phyloP scores from a whole-genome alignment of 2,113 vertebrate genomes.

The Protomyctophum bolini region DNA sequence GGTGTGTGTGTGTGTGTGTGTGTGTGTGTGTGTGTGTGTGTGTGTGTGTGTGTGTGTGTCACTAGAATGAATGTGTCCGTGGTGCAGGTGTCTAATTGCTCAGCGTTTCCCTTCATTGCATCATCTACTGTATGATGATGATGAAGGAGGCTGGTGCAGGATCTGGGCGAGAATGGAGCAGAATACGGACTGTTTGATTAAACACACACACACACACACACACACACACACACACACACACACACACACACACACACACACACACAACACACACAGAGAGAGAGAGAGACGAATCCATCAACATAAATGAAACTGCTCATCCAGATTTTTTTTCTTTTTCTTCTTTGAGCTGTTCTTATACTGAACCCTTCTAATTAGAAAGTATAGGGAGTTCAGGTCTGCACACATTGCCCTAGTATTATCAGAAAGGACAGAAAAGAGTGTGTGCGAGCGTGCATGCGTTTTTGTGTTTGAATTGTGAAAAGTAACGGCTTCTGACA shows the following conservation, averaged over 20 bases:
- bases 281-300: slow-evolving; percentile 37
- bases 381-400: not conserved
- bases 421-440: not conserved
- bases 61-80: slow-evolving; percentile 30
- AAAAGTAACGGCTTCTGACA: not conserved
- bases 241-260: no score
- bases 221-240: no score
- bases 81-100: slow-evolving; percentile 64
- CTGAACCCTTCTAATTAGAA: slow-evolving; percentile 3
- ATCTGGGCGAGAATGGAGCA: slow-evolving; percentile 41
- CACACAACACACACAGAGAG: not conserved
- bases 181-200: slow-evolving; percentile 61
- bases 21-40: no score
- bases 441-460: not conserved
- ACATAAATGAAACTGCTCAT: slow-evolving; percentile 35
- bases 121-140: slow-evolving; percentile 59
- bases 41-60: no score
- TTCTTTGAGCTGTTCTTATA: slow-evolving; percentile 34
- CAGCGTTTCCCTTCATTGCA: slow-evolving; percentile 66
- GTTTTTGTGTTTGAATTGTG: no score
- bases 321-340: not conserved
- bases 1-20: no score
- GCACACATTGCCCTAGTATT: not conserved
- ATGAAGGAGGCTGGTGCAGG: slow-evolving; percentile 41
- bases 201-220: not conserved